A percentile compares a stretch with the other conserved stretches of the same genome.
Evolutionary conservation across 2,797 vertebrate species (phyloP).

Genomic region (Brachyalestes nurse): DNA sequence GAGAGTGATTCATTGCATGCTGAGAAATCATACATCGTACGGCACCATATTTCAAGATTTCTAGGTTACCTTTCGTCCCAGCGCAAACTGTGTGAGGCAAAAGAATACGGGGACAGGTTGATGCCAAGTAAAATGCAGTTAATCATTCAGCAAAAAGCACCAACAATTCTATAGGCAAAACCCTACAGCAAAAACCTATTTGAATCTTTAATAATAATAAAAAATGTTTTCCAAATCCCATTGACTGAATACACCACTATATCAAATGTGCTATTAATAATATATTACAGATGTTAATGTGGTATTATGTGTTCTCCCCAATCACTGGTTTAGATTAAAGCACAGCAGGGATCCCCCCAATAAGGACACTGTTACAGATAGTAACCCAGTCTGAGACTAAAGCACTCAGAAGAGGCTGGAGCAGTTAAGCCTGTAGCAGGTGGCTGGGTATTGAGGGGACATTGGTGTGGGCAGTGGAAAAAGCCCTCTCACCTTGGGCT

Average conservation of each 20-base stretch:
- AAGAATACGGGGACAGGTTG: constrained; percentile 30
- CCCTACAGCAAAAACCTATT: too few relatives aligned
- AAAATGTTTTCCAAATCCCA: too few relatives aligned
- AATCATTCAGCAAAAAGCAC: constrained; percentile 7
- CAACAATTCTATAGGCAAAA: background rate
- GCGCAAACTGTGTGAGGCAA: constrained; percentile 54
- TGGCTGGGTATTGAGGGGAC: constrained; percentile 6
- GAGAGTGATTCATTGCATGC: constrained; percentile 27
- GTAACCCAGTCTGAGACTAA: constrained; percentile 17
- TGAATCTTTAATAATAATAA: too few relatives aligned
- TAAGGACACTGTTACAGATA: background rate
- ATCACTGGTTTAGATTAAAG: background rate
- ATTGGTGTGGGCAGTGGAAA: constrained; percentile 51
- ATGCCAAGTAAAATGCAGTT: constrained; percentile 7
- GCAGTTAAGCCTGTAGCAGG: constrained; percentile 36
- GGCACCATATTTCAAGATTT: constrained; percentile 1
- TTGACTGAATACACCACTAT: background rate
- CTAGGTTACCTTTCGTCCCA: constrained; percentile 55
- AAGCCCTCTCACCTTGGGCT: constrained; percentile 82
- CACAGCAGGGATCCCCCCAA: background rate
- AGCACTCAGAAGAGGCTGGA: background rate
- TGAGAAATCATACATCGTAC: background rate
- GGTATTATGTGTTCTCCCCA: background rate
- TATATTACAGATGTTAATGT: background rate
- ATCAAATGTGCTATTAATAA: background rate